Base-by-base conservation (phyloP, 2,113 vertebrate species). In the Vicugna pacos region DNA sequence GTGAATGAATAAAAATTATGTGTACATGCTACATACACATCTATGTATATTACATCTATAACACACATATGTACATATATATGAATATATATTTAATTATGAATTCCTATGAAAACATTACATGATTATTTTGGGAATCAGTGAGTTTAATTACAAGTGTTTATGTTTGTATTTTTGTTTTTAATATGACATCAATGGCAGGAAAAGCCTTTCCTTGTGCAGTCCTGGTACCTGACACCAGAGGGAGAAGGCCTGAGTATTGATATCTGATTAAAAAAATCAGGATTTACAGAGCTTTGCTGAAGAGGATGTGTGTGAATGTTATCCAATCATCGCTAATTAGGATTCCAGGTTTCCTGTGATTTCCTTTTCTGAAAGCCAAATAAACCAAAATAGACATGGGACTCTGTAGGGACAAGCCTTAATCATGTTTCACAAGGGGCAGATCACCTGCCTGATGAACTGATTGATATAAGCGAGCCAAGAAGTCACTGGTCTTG, bases 131-230 rank as follows among this genome's bases (percentile, higher is more conserved):
- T 93, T 76, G 30, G 67, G 91, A 91, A 67, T 17, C 5, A 77
- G 10, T 81, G 52, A 16, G 0, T 80, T 75, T 84, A 70, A 60
- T 80, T 69, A 50, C 4, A 50, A 69, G 16, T 60, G 38, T 50
- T 92, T 92, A 92, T 69, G 50, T 86, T 96, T 95, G 48, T 77
- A 5, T 93, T 85, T 81, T 84, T 72, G 12, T 87, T 91, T 86
- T 22, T 30, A 80, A n/a, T 75, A n/a, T 69, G 65, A 84, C 38
- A 48, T 85, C 32, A 26, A 35, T n/a, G 28, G n/a, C 17, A 7
- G 35, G 56, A 46, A 20, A 67, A 76, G 26, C 6, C 15, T 82
- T 94, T 30, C 14, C 58, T 87, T 28, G 38, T 93, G 32, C 14
- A 42, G 4, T 80, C 32, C 52, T 75, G 46, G 28, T 67, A 35